phyloP scores from a whole-genome alignment of 2,113 vertebrate species.

The Thymallus thymallus region DNA sequence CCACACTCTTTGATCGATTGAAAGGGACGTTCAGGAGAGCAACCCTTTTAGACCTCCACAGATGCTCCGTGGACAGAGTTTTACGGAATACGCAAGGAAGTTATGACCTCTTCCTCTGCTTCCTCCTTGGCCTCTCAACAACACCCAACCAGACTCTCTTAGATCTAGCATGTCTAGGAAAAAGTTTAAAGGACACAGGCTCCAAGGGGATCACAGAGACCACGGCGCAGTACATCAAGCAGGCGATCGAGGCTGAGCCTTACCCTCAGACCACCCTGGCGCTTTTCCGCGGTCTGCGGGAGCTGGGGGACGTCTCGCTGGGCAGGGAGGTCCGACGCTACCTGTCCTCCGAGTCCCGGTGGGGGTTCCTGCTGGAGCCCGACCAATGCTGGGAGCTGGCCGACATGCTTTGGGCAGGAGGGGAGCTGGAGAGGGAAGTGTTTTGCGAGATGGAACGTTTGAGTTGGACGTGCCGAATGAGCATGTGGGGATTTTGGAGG shows the following conservation, averaged over 20 bases:
- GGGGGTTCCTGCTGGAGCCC: background rate
- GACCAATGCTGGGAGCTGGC: background rate
- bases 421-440: background rate
- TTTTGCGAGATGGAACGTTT: background rate
- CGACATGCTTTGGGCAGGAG: background rate
- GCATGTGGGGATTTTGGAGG: background rate
- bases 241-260: background rate
- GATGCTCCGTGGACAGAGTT: background rate
- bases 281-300: background rate
- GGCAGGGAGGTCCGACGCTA: background rate
- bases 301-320: constrained; percentile 1
- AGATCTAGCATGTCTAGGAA: background rate
- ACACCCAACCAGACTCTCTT: background rate
- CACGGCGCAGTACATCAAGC: background rate
- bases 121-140: background rate
- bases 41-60: background rate
- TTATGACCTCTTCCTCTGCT: background rate
- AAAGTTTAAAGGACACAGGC: background rate
- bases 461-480: background rate
- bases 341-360: background rate
- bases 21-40: background rate
- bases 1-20: background rate
- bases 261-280: background rate
- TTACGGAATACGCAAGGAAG: background rate
- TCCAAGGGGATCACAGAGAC: background rate